Evolutionary conservation across 2,797 vertebrate genomes (phyloP).

Genomic region (Holocentrus rufus): DNA sequence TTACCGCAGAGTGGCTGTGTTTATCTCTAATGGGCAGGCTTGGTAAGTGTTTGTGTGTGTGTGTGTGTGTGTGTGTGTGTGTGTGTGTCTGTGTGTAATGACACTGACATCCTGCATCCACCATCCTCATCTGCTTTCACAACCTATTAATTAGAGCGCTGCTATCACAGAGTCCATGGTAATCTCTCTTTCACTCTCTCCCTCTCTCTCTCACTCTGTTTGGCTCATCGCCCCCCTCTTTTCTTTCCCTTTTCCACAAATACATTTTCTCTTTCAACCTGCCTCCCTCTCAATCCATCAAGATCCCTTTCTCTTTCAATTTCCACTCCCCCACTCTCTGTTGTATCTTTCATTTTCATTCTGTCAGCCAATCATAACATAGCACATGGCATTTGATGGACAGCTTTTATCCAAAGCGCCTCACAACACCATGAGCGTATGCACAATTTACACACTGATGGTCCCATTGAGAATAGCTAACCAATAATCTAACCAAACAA

Average conservation of each 20-base stretch:
- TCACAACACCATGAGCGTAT: not conserved
- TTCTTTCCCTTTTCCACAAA: conserved; percentile 4
- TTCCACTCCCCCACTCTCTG: not conserved
- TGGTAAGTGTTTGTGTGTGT: conserved; percentile 37
- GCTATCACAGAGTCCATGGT: conserved; percentile 62
- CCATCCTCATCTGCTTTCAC: conserved; percentile 74
- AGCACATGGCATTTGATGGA: not conserved
- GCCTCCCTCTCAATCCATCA: not conserved
- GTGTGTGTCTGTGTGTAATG: conserved; percentile 11
- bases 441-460: not conserved
- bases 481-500: no score
- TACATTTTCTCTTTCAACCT: not conserved
- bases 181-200: conserved; percentile 39
- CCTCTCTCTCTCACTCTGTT: conserved; percentile 13
- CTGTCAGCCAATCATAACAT: not conserved
- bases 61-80: conserved; percentile 12
- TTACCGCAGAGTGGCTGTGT: conserved; percentile 43
- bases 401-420: not conserved
- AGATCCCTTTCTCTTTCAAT: conserved; percentile 39
- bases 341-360: conserved; percentile 29
- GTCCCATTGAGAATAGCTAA: no score
- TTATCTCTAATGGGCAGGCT: conserved; percentile 54
- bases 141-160: conserved; percentile 76
- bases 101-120: conserved; percentile 66
- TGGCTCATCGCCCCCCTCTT: not conserved